Base-by-base conservation (phyloP, 2,888 invertebrate species). In the Nasonia oneida region DNA sequence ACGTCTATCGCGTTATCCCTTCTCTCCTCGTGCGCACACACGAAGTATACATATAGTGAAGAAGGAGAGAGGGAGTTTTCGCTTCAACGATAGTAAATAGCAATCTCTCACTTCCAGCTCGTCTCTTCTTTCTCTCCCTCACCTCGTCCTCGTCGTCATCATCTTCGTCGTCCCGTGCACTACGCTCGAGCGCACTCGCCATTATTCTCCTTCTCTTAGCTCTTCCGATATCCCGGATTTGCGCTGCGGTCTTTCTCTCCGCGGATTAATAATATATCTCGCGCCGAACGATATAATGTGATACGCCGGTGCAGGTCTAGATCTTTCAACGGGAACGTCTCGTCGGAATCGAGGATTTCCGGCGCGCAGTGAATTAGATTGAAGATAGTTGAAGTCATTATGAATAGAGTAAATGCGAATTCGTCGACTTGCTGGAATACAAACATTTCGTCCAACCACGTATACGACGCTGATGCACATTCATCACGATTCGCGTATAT, bases 1-100 rank as follows among this genome's bases (percentile, higher is more conserved):
- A 88, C 90, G 90, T 91, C 89, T 90, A 90, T 91, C 88, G 89
- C 88, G 89, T 90, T 90, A 91, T 89, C 88, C 88, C 53, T 70
- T 67, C 29, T 74, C 61, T 37, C 37, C 50, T 53, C 42, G 84
- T 29, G 64, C 64, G 77, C 74, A 79, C 47, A 61, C 70, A 84
- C 33, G 78, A 79, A 37, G 37, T 37, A 5, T 37, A 29, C 29
- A 29, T 29, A 71, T 18, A 33, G 18, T 12, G 29, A 61, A 0
- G 81, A 81, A 71, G 87, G 81, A 57, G 84, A 82, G 81, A 80
- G 85, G 84, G 87, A 89, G 89, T 86, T 90, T 89, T 90, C 87
- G 86, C 83, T 88, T 89, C 88, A 85, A 83, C 86, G 89, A 84
- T 89, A 88, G 89, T 90, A 90, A 91, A 90, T 89, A 89, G 85